Conservation (phyloP, 2,888 invertebrate genomes). For the Aelia acuminata region DNA sequence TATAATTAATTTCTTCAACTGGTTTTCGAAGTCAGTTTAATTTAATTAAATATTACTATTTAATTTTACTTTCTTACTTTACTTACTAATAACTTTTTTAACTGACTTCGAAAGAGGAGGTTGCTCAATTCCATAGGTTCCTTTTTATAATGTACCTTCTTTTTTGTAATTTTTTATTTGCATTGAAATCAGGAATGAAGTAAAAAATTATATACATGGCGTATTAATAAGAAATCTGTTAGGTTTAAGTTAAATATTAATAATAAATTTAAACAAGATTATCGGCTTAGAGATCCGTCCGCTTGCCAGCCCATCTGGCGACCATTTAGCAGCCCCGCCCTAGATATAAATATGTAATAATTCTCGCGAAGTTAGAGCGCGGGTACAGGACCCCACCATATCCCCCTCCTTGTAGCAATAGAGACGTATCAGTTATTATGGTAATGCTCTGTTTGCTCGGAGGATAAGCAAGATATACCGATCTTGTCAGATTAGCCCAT, state of each 20-base stretch:
- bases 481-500: slow-evolving; percentile 12
- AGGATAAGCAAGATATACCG: slow-evolving; percentile 49
- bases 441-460: slow-evolving; percentile 37
- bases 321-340: neutral
- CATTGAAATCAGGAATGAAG: too few relatives aligned
- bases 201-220: neutral
- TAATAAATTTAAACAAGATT: slow-evolving; percentile 3
- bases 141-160: too few relatives aligned
- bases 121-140: too few relatives aligned
- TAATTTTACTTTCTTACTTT: too few relatives aligned
- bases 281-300: neutral
- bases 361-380: neutral
- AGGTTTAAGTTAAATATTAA: neutral
- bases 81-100: too few relatives aligned
- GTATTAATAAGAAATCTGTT: neutral
- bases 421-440: slow-evolving; percentile 40
- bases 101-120: too few relatives aligned
- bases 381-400: neutral
- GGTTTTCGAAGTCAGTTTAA: too few relatives aligned
- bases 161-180: too few relatives aligned
- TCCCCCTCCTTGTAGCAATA: neutral
- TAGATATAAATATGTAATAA: slow-evolving; percentile 47
- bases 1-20: too few relatives aligned
- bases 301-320: neutral
- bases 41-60: too few relatives aligned